Evolutionary conservation across 2,797 vertebrate species (phyloP).

Genomic region (Myripristis jacobus): DNA sequence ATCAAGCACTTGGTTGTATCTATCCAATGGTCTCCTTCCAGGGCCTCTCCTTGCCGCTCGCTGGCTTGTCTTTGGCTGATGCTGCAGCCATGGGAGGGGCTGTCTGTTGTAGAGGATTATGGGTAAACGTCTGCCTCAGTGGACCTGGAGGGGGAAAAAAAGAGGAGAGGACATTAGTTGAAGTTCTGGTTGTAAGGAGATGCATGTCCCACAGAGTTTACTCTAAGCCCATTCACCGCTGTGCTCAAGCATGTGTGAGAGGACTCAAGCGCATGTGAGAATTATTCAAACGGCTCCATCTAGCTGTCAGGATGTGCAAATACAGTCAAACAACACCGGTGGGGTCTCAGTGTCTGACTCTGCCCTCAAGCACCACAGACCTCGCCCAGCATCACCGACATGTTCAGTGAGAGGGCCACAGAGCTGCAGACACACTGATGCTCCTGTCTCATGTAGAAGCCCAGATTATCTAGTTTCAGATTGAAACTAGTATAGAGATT

Average conservation of each 20-base stretch:
- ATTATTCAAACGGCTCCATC: not conserved
- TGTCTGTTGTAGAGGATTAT: constrained; percentile 87
- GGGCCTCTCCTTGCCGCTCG: constrained; percentile 66
- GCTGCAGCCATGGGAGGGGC: constrained; percentile 51
- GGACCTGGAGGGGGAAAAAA: constrained; percentile 82
- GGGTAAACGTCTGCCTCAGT: constrained; percentile 89
- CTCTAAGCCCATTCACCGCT: not conserved
- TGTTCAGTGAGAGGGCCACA: no score
- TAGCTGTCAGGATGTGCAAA: not conserved
- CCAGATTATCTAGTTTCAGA: no score
- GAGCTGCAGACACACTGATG: no score
- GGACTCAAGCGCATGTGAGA: not conserved
- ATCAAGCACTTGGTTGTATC: not conserved
- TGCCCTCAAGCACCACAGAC: no score
- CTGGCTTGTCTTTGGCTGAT: constrained; percentile 61
- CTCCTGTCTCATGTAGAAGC: no score
- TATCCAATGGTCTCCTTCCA: constrained; percentile 84
- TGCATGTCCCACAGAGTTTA: no score
- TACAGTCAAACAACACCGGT: no score
- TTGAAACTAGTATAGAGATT: no score
- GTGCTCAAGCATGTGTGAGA: not conserved
- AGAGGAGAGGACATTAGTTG: not conserved
- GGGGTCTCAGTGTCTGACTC: no score
- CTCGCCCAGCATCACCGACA: no score
- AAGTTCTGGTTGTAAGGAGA: not conserved